Evolutionary conservation across 2,888 invertebrate species (phyloP).

Genomic region (Gasteruption jaculator): DNA sequence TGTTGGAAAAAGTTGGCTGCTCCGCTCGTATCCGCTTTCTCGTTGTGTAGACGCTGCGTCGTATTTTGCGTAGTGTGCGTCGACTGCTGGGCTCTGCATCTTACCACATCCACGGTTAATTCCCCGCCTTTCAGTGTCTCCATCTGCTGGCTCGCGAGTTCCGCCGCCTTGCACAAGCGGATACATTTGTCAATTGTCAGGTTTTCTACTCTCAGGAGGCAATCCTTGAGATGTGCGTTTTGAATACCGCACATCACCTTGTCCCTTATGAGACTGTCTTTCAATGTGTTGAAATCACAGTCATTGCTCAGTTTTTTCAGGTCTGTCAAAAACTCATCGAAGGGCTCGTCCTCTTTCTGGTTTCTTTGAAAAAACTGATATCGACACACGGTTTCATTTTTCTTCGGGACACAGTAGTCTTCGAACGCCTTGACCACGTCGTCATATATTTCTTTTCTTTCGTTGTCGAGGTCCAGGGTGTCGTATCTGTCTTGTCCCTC

Average conservation of each 20-base stretch:
- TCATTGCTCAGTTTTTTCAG: conserved; percentile 24
- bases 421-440: conserved; percentile 24
- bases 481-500: conserved; percentile 27
- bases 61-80: not conserved
- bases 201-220: conserved; percentile 25
- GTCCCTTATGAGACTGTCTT: conserved; percentile 28
- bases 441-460: conserved; percentile 16
- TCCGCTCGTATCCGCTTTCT: too few species aligned
- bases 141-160: conserved; percentile 21
- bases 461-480: conserved; percentile 22
- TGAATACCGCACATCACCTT: conserved; percentile 26
- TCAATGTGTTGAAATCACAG: conserved; percentile 25
- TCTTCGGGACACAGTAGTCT: conserved; percentile 16
- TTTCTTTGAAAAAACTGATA: conserved; percentile 28
- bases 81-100: not conserved
- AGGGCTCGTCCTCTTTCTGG: conserved; percentile 23
- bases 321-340: conserved; percentile 26
- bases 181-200: conserved; percentile 21
- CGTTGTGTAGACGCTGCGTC: not conserved
- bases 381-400: conserved; percentile 21
- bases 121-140: conserved; percentile 13
- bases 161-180: conserved; percentile 23
- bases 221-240: conserved; percentile 23
- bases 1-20: too few species aligned
- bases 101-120: conserved; percentile 11